A percentile compares a stretch with the other conserved stretches of the same genome.
phyloP scores from a whole-genome alignment of 2,113 vertebrate species.

The Callipepla californica region DNA sequence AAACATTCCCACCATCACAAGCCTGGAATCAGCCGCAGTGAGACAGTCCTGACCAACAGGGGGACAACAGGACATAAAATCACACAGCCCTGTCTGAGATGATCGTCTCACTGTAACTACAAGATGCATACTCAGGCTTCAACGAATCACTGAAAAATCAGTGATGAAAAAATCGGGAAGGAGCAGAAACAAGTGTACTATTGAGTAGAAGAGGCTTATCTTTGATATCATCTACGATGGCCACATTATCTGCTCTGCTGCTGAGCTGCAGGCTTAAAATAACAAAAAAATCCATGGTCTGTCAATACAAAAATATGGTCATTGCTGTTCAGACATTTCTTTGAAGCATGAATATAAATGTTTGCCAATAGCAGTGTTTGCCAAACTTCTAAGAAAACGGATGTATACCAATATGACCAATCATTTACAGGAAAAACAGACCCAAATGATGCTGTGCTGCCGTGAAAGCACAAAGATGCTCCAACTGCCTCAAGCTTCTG shows the following conservation, averaged over 20 bases:
- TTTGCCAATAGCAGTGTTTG: not conserved
- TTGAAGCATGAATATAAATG: not conserved
- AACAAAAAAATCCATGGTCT: not conserved
- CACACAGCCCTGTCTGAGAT: accelerated
- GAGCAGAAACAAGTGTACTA: not conserved
- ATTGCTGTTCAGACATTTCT: not conserved
- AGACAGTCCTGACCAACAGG: not conserved
- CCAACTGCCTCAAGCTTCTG: not conserved
- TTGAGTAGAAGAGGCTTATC: not conserved
- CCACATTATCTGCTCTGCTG: not conserved
- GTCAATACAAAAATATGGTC: not conserved
- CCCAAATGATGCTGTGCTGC: not conserved
- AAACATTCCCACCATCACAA: not conserved
- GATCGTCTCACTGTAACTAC: not conserved
- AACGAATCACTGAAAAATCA: not conserved
- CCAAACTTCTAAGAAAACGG: not conserved
- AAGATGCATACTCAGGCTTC: not conserved
- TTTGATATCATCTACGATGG: not conserved
- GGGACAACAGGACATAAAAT: not conserved
- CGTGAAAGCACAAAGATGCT: not conserved
- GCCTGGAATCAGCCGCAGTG: not conserved
- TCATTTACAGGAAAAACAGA: not conserved
- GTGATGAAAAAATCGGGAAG: not conserved
- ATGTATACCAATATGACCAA: not conserved
- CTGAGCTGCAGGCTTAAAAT: not conserved